Percentiles rank a stretch among this genome's conserved stretches.
Evolutionary conservation across 92 coral and sea anemone genomes (phyloP).

Genomic region (Paragorgia papillata): DNA sequence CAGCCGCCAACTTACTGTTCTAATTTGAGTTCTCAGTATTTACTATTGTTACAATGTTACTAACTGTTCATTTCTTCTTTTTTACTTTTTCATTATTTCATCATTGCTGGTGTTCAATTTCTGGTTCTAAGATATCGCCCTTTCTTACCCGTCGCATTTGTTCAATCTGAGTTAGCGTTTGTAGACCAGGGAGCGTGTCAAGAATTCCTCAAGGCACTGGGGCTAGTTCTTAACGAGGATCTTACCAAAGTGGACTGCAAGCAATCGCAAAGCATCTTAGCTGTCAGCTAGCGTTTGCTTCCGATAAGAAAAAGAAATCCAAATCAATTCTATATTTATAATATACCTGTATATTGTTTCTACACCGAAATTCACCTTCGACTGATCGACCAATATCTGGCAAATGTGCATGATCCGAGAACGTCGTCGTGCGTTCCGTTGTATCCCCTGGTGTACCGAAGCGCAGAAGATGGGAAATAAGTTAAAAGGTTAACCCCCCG

Average conservation of each 20-base stretch:
- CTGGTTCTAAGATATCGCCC: slow-evolving; percentile 89
- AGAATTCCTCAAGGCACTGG: slow-evolving; percentile 87
- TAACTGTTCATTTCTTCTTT: slow-evolving; percentile 30
- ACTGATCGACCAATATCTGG: not conserved
- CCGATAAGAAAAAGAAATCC: slow-evolving; percentile 4
- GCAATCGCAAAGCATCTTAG: slow-evolving; percentile 77
- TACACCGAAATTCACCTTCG: slow-evolving; percentile 11
- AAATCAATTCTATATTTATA: slow-evolving; percentile 24
- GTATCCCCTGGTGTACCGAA: not conserved
- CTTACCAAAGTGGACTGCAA: slow-evolving; percentile 93
- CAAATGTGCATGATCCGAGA: slow-evolving; percentile 16
- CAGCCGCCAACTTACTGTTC: no score
- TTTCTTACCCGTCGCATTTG: slow-evolving; percentile 93
- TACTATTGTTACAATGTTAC: slow-evolving; percentile 27
- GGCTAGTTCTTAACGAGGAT: slow-evolving; percentile 81
- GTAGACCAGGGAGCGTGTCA: slow-evolving; percentile 86
- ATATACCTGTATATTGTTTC: slow-evolving; percentile 16
- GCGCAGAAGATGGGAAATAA: not conserved
- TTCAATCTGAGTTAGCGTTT: slow-evolving; percentile 99
- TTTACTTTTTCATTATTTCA: slow-evolving; percentile 21
- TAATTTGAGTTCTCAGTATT: not conserved
- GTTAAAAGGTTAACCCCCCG: not conserved
- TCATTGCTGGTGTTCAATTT: not conserved
- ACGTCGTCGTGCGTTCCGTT: not conserved
- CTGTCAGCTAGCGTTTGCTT: slow-evolving; percentile 58